These are phyloP conservation scores for Pristionchus exspectatus DNA, from an alignment of 2,888 invertebrate species.

Conservation along the genomic window DNA sequence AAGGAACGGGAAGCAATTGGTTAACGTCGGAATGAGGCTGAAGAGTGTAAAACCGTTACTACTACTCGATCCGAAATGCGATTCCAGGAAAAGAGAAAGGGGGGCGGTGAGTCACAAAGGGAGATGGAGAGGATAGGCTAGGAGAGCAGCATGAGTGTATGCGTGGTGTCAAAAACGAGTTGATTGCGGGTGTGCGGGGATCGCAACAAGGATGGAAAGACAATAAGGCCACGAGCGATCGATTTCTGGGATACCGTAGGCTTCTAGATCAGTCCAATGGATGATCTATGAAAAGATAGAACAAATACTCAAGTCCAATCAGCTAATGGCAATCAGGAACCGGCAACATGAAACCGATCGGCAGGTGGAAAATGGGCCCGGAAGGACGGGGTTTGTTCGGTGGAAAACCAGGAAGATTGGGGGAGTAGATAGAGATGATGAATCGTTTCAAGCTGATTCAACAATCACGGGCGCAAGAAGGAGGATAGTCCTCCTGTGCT, in stretches of 20 bases:
- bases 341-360: neutral
- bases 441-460: constrained; percentile 40
- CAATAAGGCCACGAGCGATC: neutral
- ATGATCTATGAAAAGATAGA: neutral
- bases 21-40: neutral
- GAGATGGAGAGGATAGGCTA: neutral
- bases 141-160: neutral
- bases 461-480: neutral
- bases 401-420: neutral
- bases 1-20: neutral
- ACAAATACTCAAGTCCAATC: neutral
- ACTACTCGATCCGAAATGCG: neutral
- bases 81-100: constrained; percentile 15
- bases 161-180: constrained; percentile 39
- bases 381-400: neutral
- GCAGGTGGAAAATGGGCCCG: neutral
- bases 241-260: neutral
- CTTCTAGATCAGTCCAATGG: neutral
- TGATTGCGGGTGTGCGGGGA: constrained; percentile 3
- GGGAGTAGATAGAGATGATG: neutral
- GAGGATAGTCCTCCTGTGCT: neutral
- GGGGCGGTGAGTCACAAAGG: constrained; percentile 61
- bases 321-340: too few relatives aligned
- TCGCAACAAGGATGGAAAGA: neutral
- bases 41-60: neutral